Base-by-base conservation (phyloP, 2,797 vertebrate species). In the Rhinatrema bivittatum region DNA sequence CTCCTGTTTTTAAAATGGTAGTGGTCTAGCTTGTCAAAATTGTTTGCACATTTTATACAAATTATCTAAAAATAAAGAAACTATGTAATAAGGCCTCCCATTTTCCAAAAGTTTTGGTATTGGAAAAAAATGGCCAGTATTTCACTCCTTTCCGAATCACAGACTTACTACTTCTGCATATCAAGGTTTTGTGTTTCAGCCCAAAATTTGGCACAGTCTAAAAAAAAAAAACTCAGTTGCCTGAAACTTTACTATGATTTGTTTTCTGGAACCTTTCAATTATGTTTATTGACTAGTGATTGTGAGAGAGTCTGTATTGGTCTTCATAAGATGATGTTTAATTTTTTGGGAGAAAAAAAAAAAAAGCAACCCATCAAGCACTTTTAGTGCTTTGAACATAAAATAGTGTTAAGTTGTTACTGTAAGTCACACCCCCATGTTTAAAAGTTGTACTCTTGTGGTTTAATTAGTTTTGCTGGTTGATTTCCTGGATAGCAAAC, bases 51-150 rank as follows among this genome's bases (percentile, higher is more conserved):
- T 66, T 77, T 71, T 65, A 68, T 62, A 77, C 46, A 45, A 56
- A 52, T 51, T 45, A 52, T 57, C 30, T 45, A 52, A 50, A 55
- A 60, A 53, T n/a, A n/a, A 40, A 51, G 59, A 68, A 42, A 55
- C 51, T 60, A 66, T 64, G 25, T 10, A 61, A 62, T 70, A 71
- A 75, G 65, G 65, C 70, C 65, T 69, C 66, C 77, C 70, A 57
- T 60, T 74, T 69, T 74, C 76, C 59, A 79, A 72, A 68, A 67
- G 65, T 76, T n/a, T 80, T 77, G 77, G 74, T 75, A 74, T 56
- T 62, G 73, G 65, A 54, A 71, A 59, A 56, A 69, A 65, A 54
- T 72, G 65, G 72, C 73, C 72, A 53, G 2, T 54, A 68, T 50
- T 54, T 56, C 74, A 76, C 71, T 66, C 65, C 70, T 63, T 61